Percentiles rank a stretch among this genome's conserved stretches.
These are phyloP conservation scores for Pteria penguin DNA, from an alignment of 2,888 invertebrate genomes.

Conservation along the genomic window DNA sequence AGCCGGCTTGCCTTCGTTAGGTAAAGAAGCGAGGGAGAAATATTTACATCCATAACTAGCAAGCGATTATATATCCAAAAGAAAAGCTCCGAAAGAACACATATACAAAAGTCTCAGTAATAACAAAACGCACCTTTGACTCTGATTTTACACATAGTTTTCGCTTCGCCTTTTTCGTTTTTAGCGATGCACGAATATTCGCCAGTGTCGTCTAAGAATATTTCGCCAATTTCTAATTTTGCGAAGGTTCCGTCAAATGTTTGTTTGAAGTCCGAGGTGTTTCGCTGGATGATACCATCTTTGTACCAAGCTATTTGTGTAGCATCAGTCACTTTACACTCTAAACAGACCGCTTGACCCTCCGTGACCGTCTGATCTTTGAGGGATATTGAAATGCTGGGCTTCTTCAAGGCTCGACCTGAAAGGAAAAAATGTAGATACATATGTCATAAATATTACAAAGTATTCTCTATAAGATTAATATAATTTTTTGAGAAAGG, in stretches of 20 bases:
- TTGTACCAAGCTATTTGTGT: conserved; percentile 68
- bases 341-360: conserved; percentile 62
- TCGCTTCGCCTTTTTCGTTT: conserved; percentile 61
- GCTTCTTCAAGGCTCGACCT: conserved; percentile 43
- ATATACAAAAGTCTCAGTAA: too few species aligned
- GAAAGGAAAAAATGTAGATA: background rate
- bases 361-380: conserved; percentile 61
- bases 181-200: conserved; percentile 65
- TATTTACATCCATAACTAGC: too few species aligned
- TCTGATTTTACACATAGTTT: conserved; percentile 56
- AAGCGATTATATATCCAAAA: too few species aligned
- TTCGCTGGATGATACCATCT: conserved; percentile 62
- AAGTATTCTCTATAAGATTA: too few species aligned
- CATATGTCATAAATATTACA: too few species aligned
- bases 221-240: conserved; percentile 66
- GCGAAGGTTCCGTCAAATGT: conserved; percentile 65
- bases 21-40: background rate
- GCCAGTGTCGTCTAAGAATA: conserved; percentile 69
- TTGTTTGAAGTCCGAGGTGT: conserved; percentile 68
- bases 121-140: conserved; percentile 58
- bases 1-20: background rate
- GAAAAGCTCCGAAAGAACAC: too few species aligned
- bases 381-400: conserved; percentile 56
- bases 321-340: conserved; percentile 60
- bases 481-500: too few species aligned